These are phyloP conservation scores for Romanogobio albipinnatus DNA, from an alignment of 2,113 vertebrate species.

Conservation along the genomic window DNA sequence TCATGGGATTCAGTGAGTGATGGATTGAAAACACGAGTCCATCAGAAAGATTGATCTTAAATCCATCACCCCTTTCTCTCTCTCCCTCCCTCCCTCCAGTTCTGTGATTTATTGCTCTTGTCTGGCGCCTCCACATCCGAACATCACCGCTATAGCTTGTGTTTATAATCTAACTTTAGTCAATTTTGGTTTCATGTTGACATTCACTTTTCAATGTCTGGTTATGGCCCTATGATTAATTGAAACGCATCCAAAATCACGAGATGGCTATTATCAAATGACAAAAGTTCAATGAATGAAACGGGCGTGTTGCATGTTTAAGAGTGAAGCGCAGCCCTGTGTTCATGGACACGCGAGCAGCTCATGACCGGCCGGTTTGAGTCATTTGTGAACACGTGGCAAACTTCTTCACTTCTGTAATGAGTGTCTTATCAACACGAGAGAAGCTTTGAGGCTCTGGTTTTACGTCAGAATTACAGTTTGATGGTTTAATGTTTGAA, in stretches of 20 bases:
- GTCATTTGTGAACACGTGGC: no score
- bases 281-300: no score
- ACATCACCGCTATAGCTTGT: background rate
- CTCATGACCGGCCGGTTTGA: no score
- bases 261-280: background rate
- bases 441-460: no score
- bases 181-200: no score
- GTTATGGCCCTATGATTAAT: background rate
- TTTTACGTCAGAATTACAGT: no score
- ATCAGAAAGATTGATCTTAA: conserved; percentile 40
- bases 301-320: no score
- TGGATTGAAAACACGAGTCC: background rate
- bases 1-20: background rate
- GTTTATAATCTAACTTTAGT: background rate
- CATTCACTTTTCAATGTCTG: background rate
- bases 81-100: conserved; percentile 22
- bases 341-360: no score
- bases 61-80: conserved; percentile 49
- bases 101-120: conserved; percentile 47
- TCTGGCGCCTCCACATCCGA: background rate
- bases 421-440: no score
- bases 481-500: no score
- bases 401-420: no score
- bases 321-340: no score
- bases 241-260: background rate